Evolutionary conservation across 2,797 vertebrate genomes (phyloP).

Genomic region (Sorex maritimensis): DNA sequence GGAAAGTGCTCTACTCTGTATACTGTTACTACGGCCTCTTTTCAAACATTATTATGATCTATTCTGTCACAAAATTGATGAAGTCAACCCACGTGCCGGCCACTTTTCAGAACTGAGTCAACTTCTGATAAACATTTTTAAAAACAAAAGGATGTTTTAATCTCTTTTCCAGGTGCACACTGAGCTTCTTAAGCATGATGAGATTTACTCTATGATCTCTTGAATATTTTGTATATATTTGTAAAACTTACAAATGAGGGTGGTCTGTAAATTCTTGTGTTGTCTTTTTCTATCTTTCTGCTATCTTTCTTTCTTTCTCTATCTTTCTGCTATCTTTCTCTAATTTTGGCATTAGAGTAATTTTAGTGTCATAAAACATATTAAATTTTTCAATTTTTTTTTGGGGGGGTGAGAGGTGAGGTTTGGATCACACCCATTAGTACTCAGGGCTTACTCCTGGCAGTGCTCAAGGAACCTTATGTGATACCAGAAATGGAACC

Average conservation of each 20-base stretch:
- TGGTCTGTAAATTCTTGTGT: neutral
- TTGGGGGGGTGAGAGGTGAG: too few species aligned
- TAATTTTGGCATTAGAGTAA: constrained; percentile 6
- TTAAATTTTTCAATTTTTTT: neutral
- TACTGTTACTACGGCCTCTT: too few species aligned
- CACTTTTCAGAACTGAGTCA: constrained; percentile 14
- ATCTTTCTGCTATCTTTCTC: neutral
- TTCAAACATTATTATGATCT: neutral
- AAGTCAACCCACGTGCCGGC: neutral
- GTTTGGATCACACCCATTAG: too few species aligned
- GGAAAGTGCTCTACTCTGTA: too few species aligned
- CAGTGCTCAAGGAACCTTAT: too few species aligned
- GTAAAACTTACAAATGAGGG: neutral
- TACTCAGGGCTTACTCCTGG: too few species aligned
- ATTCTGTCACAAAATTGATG: constrained; percentile 30
- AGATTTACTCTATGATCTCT: neutral
- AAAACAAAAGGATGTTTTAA: neutral
- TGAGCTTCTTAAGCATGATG: neutral
- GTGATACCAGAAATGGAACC: too few species aligned
- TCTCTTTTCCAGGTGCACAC: neutral
- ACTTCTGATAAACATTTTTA: neutral
- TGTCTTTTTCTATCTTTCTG: neutral
- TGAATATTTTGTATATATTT: constrained; percentile 49
- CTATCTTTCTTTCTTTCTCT: constrained; percentile 14
- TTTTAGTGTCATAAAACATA: neutral